phyloP scores from a whole-genome alignment of 2,888 invertebrate species.

The Leptinotarsa tumamoca region DNA sequence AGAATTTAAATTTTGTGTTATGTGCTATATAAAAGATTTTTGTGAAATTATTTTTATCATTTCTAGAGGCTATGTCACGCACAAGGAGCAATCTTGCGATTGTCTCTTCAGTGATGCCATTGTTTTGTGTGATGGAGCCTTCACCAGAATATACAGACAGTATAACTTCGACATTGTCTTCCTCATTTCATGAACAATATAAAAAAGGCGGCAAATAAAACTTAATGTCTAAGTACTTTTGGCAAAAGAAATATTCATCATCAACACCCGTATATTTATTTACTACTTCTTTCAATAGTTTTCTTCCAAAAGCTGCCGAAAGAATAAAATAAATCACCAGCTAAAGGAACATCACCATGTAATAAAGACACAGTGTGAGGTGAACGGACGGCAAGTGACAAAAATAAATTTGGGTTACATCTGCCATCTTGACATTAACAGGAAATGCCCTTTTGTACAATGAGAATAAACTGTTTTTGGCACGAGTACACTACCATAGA shows the following conservation, averaged over 20 bases:
- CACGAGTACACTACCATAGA: conserved; percentile 41
- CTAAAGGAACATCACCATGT: neutral
- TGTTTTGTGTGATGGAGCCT: too few species aligned
- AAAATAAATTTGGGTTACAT: conserved; percentile 45
- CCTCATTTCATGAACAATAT: too few species aligned
- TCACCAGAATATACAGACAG: too few species aligned
- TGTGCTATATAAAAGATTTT: too few species aligned
- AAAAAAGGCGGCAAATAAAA: too few species aligned
- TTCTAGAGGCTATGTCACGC: too few species aligned
- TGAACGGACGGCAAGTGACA: neutral
- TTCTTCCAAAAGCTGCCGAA: neutral
- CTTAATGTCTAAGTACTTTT: neutral
- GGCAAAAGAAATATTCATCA: neutral
- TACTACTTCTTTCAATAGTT: neutral
- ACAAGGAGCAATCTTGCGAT: too few species aligned
- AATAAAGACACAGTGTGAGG: neutral
- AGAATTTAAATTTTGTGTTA: too few species aligned
- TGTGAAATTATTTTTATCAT: too few species aligned
- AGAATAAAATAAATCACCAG: neutral
- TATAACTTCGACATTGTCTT: too few species aligned
- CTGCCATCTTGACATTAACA: conserved; percentile 49
- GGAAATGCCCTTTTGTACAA: conserved; percentile 48
- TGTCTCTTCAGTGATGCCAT: too few species aligned
- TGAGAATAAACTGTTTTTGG: conserved; percentile 47
- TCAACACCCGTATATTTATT: neutral